These are phyloP conservation scores for Leptodactylus fallax DNA, from an alignment of 2,797 vertebrate species.

Conservation along the genomic window DNA sequence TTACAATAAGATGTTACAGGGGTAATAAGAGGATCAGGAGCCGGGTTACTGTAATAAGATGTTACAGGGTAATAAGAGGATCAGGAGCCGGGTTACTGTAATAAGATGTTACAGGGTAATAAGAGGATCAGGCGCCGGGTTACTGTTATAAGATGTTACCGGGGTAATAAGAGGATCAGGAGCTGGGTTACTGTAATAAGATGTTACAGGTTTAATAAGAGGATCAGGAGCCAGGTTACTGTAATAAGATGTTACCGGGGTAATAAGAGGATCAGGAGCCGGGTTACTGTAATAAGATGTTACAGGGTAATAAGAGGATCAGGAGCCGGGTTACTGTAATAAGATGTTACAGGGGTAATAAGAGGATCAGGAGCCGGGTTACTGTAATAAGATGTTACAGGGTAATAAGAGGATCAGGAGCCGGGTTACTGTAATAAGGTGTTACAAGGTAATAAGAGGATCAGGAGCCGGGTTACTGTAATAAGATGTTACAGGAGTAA, in stretches of 20 bases:
- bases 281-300: slow-evolving; percentile 28
- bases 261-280: slow-evolving; percentile 7
- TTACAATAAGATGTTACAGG: slow-evolving; percentile 28
- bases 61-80: slow-evolving; percentile 23
- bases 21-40: slow-evolving; percentile 24
- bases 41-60: slow-evolving; percentile 24
- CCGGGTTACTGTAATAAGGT: slow-evolving; percentile 23
- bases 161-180: slow-evolving; percentile 42
- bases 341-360: slow-evolving; percentile 14
- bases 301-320: slow-evolving; percentile 29
- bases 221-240: slow-evolving; percentile 16
- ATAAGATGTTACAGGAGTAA: slow-evolving; percentile 20
- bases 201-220: background rate
- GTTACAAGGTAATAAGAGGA: slow-evolving; percentile 25
- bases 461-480: slow-evolving; percentile 23
- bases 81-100: slow-evolving; percentile 23
- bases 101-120: slow-evolving; percentile 29
- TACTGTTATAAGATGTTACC: background rate
- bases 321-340: slow-evolving; percentile 23
- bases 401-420: slow-evolving; percentile 24
- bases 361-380: slow-evolving; percentile 12
- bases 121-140: too few species aligned
- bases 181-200: slow-evolving; percentile 33
- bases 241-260: slow-evolving; percentile 28
- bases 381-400: slow-evolving; percentile 32